phyloP scores from a whole-genome alignment of 2,888 invertebrate species.

The Drosophila setosimentum region DNA sequence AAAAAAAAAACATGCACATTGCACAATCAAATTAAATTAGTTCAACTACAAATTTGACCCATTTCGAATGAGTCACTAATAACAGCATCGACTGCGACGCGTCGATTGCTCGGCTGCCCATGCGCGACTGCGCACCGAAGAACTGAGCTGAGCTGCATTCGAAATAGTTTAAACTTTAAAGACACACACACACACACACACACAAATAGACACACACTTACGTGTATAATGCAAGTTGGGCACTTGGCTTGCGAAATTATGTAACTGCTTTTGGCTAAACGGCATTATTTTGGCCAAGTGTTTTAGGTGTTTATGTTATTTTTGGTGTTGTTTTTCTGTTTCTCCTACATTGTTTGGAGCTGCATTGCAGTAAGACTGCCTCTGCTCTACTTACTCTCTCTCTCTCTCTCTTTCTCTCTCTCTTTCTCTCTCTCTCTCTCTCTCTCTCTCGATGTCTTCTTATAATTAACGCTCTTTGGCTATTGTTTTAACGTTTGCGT shows the following conservation, averaged over 20 bases:
- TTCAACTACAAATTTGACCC: conserved; percentile 66
- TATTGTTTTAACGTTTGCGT: conserved; percentile 72
- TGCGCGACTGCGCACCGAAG: conserved; percentile 59
- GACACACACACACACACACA: conserved; percentile 4
- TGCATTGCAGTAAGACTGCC: conserved; percentile 5
- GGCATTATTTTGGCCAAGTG: conserved; percentile 64
- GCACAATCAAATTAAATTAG: conserved; percentile 65
- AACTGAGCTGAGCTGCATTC: conserved; percentile 49
- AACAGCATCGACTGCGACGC: conserved; percentile 9
- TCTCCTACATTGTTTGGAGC: conserved; percentile 14
- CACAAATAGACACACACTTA: conserved; percentile 4
- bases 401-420: conserved; percentile 16
- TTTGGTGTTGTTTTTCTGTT: conserved; percentile 16
- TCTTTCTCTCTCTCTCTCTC: conserved; percentile 1
- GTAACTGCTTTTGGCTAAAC: conserved; percentile 75
- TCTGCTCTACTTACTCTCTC: neutral
- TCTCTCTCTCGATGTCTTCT: neutral
- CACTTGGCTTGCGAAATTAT: conserved; percentile 53
- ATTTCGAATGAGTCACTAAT: conserved; percentile 58
- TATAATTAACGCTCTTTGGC: conserved; percentile 68
- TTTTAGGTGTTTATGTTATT: conserved; percentile 31
- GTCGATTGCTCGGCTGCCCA: conserved; percentile 59
- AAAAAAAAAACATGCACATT: conserved; percentile 37
- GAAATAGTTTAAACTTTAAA: conserved; percentile 55
- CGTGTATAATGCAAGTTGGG: conserved; percentile 34